phyloP scores from a whole-genome alignment of 2,797 vertebrate species.

The Melanotaenia boesemani region DNA sequence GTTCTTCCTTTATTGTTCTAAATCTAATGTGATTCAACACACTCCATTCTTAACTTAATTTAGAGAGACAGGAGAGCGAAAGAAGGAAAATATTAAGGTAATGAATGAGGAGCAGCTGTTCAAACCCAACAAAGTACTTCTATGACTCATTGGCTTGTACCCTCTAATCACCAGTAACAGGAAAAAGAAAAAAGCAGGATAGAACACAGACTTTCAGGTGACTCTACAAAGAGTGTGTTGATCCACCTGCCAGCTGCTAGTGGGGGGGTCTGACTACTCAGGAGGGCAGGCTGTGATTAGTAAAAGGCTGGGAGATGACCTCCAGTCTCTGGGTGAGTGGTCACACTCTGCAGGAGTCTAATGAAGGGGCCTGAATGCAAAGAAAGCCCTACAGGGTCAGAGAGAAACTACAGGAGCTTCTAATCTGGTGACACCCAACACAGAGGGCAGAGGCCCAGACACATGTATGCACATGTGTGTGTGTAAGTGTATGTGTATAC shows the following conservation, averaged over 20 bases:
- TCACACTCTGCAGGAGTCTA: slow-evolving; percentile 74
- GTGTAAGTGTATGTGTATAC: slow-evolving; percentile 18
- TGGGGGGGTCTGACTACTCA: slow-evolving; percentile 32
- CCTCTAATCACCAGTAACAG: slow-evolving; percentile 55
- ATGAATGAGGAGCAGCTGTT: slow-evolving; percentile 60
- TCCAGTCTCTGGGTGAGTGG: slow-evolving; percentile 72
- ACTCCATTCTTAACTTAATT: neutral
- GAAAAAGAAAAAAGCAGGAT: neutral
- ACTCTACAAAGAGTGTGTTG: slow-evolving; percentile 73
- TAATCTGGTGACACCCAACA: slow-evolving; percentile 66
- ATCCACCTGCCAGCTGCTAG: slow-evolving; percentile 75
- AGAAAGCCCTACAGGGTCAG: slow-evolving; percentile 52
- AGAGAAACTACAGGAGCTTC: slow-evolving; percentile 61
- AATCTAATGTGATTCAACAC: neutral
- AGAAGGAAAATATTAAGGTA: slow-evolving; percentile 19
- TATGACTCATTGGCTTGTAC: slow-evolving; percentile 57
- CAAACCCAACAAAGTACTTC: slow-evolving; percentile 38
- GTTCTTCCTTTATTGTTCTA: slow-evolving; percentile 1
- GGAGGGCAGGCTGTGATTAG: slow-evolving; percentile 66
- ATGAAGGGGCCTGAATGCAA: slow-evolving; percentile 61
- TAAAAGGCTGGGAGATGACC: slow-evolving; percentile 59
- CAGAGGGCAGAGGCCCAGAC: slow-evolving; percentile 20
- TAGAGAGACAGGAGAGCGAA: slow-evolving; percentile 23
- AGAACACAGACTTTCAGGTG: slow-evolving; percentile 59
- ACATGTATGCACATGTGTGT: slow-evolving; percentile 15